A percentile compares a stretch with the other conserved stretches of the same genome.
Conservation (phyloP, 2,797 vertebrate genomes). For the Halcyon leucocephala region DNA sequence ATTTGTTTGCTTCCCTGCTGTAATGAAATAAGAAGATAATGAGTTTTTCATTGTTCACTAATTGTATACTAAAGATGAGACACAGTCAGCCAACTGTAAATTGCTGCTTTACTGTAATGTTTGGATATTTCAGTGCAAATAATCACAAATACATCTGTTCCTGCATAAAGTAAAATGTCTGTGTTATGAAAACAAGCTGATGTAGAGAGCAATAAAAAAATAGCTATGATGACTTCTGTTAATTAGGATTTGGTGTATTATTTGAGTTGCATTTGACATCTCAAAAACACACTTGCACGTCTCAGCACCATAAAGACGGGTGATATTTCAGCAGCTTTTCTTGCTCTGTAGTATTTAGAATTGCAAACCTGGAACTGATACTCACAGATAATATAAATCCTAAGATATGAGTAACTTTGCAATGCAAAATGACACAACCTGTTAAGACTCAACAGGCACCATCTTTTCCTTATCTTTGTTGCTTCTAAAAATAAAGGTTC, state of each 20-base stretch:
- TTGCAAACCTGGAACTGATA: constrained; percentile 42
- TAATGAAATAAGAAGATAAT: constrained; percentile 77
- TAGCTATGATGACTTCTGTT: constrained; percentile 55
- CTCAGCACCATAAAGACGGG: constrained; percentile 14
- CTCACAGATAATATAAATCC: constrained; percentile 43
- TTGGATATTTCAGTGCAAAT: constrained; percentile 75
- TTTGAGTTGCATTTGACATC: constrained; percentile 31
- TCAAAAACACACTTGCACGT: not conserved
- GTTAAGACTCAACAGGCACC: not conserved
- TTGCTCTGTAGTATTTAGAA: constrained; percentile 10
- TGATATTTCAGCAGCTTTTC: constrained; percentile 23
- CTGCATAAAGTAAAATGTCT: constrained; percentile 72
- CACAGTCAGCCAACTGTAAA: constrained; percentile 77
- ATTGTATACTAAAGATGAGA: constrained; percentile 76
- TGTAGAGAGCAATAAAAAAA: constrained; percentile 69
- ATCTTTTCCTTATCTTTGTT: constrained; percentile 31
- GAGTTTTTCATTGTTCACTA: constrained; percentile 78
- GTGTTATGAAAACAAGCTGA: constrained; percentile 77
- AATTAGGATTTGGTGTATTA: constrained; percentile 57
- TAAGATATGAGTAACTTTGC: constrained; percentile 42
- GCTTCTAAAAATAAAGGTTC: constrained; percentile 37
- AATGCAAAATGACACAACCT: constrained; percentile 38
- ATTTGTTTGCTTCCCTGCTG: constrained; percentile 72
- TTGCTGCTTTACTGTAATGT: constrained; percentile 73
- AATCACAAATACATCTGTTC: constrained; percentile 81